Conservation (phyloP, 2,888 invertebrate genomes). For the Sepioteuthis lessoniana region DNA sequence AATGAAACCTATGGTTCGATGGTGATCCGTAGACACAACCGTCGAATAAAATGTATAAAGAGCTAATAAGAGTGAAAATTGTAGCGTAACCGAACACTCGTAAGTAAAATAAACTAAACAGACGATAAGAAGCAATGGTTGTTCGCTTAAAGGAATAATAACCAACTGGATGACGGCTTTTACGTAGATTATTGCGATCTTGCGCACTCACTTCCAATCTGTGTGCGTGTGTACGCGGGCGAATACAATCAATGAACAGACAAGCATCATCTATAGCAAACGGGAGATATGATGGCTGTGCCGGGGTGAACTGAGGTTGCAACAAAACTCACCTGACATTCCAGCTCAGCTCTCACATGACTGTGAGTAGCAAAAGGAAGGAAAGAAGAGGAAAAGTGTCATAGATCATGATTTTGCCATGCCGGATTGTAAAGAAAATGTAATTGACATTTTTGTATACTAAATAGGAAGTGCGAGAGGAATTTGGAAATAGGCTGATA, state of each 20-base stretch:
- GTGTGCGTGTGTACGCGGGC: background rate
- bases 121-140: background rate
- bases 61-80: background rate
- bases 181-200: background rate
- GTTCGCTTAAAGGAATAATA: background rate
- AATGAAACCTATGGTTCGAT: background rate
- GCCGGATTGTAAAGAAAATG: background rate
- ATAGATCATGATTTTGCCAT: background rate
- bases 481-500: too few species aligned
- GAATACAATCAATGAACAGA: background rate
- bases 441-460: too few species aligned
- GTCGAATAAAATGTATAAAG: too few species aligned
- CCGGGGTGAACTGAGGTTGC: background rate
- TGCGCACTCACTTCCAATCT: background rate
- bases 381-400: background rate
- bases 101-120: background rate
- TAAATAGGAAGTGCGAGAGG: too few species aligned
- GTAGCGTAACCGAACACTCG: background rate
- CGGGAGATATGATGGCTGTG: background rate
- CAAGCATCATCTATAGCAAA: background rate
- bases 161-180: background rate
- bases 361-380: background rate
- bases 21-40: background rate
- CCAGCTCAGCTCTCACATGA: conserved; percentile 1
- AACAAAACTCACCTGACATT: conserved; percentile 33